Conservation (phyloP, 1,140 invertebrate genomes). For the Lerema accius region DNA sequence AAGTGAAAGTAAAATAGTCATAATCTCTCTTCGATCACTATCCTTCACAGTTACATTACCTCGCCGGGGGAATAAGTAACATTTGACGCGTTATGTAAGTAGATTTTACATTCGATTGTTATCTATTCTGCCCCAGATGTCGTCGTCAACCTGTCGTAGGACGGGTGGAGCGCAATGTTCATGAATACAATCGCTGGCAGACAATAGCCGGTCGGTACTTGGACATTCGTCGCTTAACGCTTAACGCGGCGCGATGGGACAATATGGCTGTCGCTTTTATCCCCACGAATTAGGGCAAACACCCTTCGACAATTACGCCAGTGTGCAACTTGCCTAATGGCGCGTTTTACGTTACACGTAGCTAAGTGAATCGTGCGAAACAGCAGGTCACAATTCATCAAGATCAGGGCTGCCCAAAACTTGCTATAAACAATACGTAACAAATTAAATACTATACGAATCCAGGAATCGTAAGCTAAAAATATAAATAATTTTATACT, state of each 20-base stretch:
- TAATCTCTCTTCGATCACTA: no score
- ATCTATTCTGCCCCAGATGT: conserved; percentile 38
- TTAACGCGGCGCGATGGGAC: conserved; percentile 40
- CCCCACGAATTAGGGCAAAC: conserved; percentile 63
- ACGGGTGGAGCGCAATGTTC: conserved; percentile 16
- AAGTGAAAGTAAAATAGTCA: no score
- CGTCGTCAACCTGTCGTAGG: conserved; percentile 36
- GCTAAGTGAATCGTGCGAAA: conserved; percentile 56
- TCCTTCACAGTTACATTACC: no score
- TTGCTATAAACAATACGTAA: not conserved
- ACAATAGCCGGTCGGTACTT: conserved; percentile 41
- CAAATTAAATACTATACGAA: no score
- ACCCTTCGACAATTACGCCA: conserved; percentile 71
- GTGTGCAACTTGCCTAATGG: conserved; percentile 60
- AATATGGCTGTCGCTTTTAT: conserved; percentile 45
- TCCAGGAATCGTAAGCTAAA: no score
- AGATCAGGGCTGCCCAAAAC: conserved; percentile 37
- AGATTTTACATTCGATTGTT: conserved; percentile 10
- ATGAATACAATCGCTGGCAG: conserved; percentile 22
- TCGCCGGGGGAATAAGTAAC: no score
- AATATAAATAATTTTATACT: no score
- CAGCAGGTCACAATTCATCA: conserved; percentile 40
- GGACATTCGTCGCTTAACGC: conserved; percentile 54
- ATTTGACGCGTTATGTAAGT: conserved; percentile 5
- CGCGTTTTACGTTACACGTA: conserved; percentile 57